A percentile compares a stretch with the other conserved stretches of the same genome.
These are phyloP conservation scores for Tetanocera ferruginea DNA, from an alignment of 2,888 invertebrate species.

Conservation along the genomic window DNA sequence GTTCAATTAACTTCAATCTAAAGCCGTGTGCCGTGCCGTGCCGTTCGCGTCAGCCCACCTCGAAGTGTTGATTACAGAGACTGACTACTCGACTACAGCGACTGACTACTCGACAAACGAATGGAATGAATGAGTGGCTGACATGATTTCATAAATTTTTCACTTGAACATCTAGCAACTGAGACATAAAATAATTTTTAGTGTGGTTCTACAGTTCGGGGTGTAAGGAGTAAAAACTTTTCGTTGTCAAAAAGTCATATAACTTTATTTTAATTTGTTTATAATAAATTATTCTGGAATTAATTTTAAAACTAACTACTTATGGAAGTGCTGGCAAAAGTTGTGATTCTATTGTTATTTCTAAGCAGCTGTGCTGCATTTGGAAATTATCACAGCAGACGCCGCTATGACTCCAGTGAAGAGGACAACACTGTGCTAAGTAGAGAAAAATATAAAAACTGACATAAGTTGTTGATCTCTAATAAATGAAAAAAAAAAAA, in stretches of 20 bases:
- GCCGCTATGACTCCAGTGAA: conserved; percentile 45
- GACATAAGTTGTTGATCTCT: too few relatives aligned
- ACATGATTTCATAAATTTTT: not conserved
- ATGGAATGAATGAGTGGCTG: not conserved
- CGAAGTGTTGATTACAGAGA: conserved; percentile 10
- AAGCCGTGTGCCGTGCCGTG: not conserved
- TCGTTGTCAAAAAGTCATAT: not conserved
- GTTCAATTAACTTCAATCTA: conserved; percentile 33
- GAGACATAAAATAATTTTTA: not conserved
- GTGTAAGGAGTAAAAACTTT: conserved; percentile 15
- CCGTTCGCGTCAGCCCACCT: conserved; percentile 1
- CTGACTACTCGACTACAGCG: not conserved
- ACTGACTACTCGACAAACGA: not conserved
- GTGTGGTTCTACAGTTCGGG: conserved; percentile 9
- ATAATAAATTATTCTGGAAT: too few relatives aligned
- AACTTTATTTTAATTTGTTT: too few relatives aligned
- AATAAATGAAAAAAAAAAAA: too few relatives aligned
- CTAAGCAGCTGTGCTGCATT: conserved; percentile 54
- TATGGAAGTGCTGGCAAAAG: not conserved
- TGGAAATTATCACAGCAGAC: conserved; percentile 58
- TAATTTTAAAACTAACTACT: not conserved
- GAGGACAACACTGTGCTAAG: conserved; percentile 60
- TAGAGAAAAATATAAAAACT: conserved; percentile 44
- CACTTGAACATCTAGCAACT: not conserved
- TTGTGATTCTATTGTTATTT: not conserved